Conservation (phyloP, 2,797 vertebrate genomes). For the Acipenser oxyrinchus region DNA sequence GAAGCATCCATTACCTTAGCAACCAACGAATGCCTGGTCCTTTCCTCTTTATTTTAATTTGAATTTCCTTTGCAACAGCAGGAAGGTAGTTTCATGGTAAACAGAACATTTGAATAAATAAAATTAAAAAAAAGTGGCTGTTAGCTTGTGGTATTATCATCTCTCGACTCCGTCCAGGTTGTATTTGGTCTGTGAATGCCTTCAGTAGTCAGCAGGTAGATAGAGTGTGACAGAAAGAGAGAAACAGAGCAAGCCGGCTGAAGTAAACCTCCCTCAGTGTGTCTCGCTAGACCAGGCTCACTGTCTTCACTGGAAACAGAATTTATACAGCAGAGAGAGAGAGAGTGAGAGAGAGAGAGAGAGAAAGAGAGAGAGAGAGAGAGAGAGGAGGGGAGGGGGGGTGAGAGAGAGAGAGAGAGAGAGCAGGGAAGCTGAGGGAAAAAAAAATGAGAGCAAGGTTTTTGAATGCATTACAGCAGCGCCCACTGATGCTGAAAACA, state of each 20-base stretch:
- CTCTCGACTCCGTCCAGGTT: no score
- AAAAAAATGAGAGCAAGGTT: background rate
- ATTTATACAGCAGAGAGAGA: background rate
- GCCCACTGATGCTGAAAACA: slow-evolving; percentile 53
- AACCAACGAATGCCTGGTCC: slow-evolving; percentile 55
- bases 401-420: slow-evolving; percentile 38
- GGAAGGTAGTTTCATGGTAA: slow-evolving; percentile 57
- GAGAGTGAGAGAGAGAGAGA: background rate
- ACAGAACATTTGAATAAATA: slow-evolving; percentile 38
- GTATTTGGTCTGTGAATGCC: no score
- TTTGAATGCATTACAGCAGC: slow-evolving; percentile 33
- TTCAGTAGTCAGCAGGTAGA: no score
- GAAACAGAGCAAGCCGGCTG: no score
- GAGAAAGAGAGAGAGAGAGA: slow-evolving; percentile 37
- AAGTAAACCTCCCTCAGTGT: no score
- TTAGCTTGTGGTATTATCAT: no score
- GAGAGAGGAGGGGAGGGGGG: background rate
- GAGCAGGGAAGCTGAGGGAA: slow-evolving; percentile 21
- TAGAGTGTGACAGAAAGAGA: no score
- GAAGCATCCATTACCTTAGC: slow-evolving; percentile 70
- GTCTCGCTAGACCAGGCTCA: no score
- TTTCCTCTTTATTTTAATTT: slow-evolving; percentile 47
- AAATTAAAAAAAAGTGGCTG: background rate
- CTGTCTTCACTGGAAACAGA: background rate
- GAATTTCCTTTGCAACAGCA: slow-evolving; percentile 63